Evolutionary conservation across 1,140 invertebrate genomes (phyloP).

Genomic region (Linepithema humile): DNA sequence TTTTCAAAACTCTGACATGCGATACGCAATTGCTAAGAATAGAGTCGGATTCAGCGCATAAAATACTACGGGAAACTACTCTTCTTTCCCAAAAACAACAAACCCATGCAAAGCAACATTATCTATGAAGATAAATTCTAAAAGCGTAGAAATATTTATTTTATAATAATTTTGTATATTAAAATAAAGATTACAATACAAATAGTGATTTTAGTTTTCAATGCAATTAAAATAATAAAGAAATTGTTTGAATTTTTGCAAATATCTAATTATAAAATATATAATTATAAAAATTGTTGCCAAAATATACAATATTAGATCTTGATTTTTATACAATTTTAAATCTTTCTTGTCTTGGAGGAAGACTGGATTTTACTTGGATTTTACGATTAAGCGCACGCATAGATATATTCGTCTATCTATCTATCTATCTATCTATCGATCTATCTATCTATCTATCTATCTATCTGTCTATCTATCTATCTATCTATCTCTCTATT

Average conservation of each 20-base stretch:
- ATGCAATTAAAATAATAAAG: too few relatives aligned
- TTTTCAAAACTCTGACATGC: too few relatives aligned
- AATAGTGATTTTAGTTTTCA: background rate
- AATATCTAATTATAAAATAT: background rate
- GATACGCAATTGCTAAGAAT: too few relatives aligned
- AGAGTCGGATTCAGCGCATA: too few relatives aligned
- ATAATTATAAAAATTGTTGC: background rate
- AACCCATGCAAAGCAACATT: too few relatives aligned
- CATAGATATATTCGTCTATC: conserved; percentile 63
- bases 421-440: conserved; percentile 67
- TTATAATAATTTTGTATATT: background rate
- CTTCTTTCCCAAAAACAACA: too few relatives aligned
- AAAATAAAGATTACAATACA: background rate
- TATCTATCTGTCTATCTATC: conserved; percentile 67
- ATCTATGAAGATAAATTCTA: too few relatives aligned
- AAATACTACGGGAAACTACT: too few relatives aligned
- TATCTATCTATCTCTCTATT: conserved; percentile 69
- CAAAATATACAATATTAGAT: background rate
- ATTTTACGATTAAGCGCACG: conserved; percentile 32
- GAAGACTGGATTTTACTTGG: background rate
- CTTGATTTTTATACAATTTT: background rate
- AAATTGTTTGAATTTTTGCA: background rate
- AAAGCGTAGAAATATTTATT: too few relatives aligned
- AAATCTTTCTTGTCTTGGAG: background rate
- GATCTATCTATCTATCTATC: conserved; percentile 67